Percentiles rank a stretch among this genome's conserved stretches.
These are phyloP conservation scores for Ambastaia sidthimunki DNA, from an alignment of 2,797 vertebrate species.

Conservation along the genomic window DNA sequence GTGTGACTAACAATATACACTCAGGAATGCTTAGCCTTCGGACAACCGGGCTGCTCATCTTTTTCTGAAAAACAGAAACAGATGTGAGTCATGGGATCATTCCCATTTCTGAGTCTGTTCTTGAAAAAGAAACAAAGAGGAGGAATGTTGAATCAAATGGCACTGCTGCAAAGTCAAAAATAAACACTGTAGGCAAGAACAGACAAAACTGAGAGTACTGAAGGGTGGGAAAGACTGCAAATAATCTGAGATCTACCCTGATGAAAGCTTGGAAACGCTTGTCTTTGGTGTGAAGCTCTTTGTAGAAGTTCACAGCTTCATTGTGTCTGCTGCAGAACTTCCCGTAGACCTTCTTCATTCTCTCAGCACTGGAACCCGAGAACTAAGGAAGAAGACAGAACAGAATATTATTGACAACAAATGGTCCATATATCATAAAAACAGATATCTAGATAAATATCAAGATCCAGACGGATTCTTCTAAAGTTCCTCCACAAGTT, in stretches of 20 bases:
- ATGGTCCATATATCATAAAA: background rate
- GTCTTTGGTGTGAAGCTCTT: constrained; percentile 88
- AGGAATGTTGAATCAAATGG: constrained; percentile 5
- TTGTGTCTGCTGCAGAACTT: constrained; percentile 93
- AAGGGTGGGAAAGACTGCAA: background rate
- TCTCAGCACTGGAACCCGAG: constrained; percentile 82
- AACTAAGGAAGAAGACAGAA: constrained; percentile 74
- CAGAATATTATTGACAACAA: background rate
- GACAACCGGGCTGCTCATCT: constrained; percentile 89
- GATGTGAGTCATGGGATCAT: constrained; percentile 5
- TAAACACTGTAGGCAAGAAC: background rate
- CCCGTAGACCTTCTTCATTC: constrained; percentile 88
- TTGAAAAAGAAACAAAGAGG: constrained; percentile 8
- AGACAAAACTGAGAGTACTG: background rate
- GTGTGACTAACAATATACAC: constrained; percentile 90
- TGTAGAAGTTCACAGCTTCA: constrained; percentile 89
- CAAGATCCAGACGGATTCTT: background rate
- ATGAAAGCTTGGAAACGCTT: constrained; percentile 92
- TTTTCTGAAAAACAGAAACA: constrained; percentile 78
- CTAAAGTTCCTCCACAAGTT: background rate
- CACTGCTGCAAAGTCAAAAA: background rate
- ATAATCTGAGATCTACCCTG: constrained; percentile 75
- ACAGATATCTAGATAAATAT: background rate
- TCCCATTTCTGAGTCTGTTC: constrained; percentile 22
- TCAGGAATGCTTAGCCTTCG: constrained; percentile 89